Evolutionary conservation across 1,140 invertebrate genomes (phyloP).

Genomic region (Drosophila sechellia): DNA sequence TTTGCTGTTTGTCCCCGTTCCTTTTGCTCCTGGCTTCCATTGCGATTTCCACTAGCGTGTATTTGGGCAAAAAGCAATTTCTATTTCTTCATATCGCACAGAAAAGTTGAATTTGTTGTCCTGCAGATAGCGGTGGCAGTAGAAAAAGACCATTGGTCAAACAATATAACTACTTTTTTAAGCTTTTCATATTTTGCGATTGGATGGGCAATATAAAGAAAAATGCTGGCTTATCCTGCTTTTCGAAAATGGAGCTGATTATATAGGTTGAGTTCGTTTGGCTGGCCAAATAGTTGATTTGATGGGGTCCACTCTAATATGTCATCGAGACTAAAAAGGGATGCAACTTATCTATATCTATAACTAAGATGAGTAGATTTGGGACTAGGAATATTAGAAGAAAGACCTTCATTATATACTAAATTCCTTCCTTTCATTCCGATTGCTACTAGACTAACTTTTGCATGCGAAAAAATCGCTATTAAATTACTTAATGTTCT

Average conservation of each 20-base stretch:
- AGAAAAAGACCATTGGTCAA: slow-evolving; percentile 33
- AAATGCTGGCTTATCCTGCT: slow-evolving; percentile 34
- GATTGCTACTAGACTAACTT: too few relatives aligned
- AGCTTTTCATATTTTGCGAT: slow-evolving; percentile 56
- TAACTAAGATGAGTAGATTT: too few relatives aligned
- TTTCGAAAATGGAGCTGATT: slow-evolving; percentile 19
- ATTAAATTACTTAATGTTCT: not conserved
- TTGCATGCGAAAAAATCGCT: too few relatives aligned
- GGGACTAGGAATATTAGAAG: too few relatives aligned
- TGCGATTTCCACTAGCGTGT: slow-evolving; percentile 37
- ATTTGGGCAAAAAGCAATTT: slow-evolving; percentile 76
- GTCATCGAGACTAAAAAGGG: too few relatives aligned
- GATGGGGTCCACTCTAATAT: slow-evolving; percentile 19
- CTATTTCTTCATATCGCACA: slow-evolving; percentile 60
- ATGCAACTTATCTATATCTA: too few relatives aligned
- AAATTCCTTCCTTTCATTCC: too few relatives aligned
- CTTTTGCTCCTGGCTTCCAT: not conserved
- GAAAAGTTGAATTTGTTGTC: slow-evolving; percentile 67
- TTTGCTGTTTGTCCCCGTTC: slow-evolving; percentile 10
- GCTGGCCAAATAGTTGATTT: slow-evolving; percentile 21
- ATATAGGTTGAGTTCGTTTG: slow-evolving; percentile 9
- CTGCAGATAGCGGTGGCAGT: slow-evolving; percentile 36
- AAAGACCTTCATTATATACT: too few relatives aligned
- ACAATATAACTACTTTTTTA: slow-evolving; percentile 47
- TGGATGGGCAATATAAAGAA: slow-evolving; percentile 3